A percentile compares a stretch with the other conserved stretches of the same genome.
Evolutionary conservation across 2,888 invertebrate genomes (phyloP).

Genomic region (Xestia ashworthii): DNA sequence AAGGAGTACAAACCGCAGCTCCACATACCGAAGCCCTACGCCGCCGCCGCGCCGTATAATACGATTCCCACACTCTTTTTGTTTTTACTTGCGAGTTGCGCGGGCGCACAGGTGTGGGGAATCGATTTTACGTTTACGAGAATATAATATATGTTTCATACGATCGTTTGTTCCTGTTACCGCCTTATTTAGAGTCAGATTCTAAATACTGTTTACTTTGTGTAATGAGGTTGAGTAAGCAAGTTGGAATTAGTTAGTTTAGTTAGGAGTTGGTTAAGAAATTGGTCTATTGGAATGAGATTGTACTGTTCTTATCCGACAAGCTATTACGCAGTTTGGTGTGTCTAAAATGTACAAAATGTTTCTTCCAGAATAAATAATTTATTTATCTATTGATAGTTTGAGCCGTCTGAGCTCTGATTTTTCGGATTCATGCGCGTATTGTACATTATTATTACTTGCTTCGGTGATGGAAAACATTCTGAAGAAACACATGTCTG

Average conservation of each 20-base stretch:
- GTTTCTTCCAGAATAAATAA: too few species aligned
- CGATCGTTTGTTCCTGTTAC: slow-evolving; percentile 29
- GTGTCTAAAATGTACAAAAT: too few species aligned
- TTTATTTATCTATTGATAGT: too few species aligned
- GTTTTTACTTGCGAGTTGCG: slow-evolving; percentile 54
- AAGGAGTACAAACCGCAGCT: slow-evolving; percentile 24
- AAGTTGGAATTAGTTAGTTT: slow-evolving; percentile 26
- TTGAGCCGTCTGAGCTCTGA: too few species aligned
- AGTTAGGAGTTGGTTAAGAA: not conserved
- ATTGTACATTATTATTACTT: too few species aligned
- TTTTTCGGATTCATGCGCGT: too few species aligned
- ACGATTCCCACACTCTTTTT: slow-evolving; percentile 64
- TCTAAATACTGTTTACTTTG: slow-evolving; percentile 32
- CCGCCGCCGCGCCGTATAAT: too few species aligned
- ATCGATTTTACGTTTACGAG: slow-evolving; percentile 67
- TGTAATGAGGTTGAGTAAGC: slow-evolving; percentile 31
- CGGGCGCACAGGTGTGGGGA: slow-evolving; percentile 64
- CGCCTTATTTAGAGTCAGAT: slow-evolving; percentile 28
- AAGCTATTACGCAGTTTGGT: too few species aligned
- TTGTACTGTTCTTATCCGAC: too few species aligned
- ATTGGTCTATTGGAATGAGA: slow-evolving; percentile 7
- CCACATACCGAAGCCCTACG: slow-evolving; percentile 60
- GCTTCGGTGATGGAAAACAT: too few species aligned
- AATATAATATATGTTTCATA: slow-evolving; percentile 41
- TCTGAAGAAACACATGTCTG: too few species aligned